These are phyloP conservation scores for Perizoma affinitatum DNA, from an alignment of 2,888 invertebrate genomes.

Conservation along the genomic window DNA sequence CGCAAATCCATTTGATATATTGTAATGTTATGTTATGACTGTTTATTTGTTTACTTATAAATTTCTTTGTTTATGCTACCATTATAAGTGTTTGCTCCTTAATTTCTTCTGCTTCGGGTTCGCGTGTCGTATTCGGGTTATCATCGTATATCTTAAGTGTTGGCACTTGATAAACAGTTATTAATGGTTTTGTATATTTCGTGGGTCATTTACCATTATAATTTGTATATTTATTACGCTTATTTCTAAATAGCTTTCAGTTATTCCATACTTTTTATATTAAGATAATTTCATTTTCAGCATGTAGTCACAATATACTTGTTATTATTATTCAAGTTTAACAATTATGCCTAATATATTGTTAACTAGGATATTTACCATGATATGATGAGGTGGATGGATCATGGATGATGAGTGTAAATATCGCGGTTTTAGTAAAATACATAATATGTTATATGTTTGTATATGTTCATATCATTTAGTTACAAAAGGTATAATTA, in stretches of 20 bases:
- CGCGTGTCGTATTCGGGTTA: slow-evolving; percentile 51
- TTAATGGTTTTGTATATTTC: slow-evolving; percentile 45
- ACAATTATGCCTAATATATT: too few relatives aligned
- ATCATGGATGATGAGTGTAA: too few relatives aligned
- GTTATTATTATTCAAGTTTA: slow-evolving; percentile 1
- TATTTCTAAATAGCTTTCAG: slow-evolving; percentile 6
- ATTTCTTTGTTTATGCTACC: too few relatives aligned
- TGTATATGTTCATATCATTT: too few relatives aligned
- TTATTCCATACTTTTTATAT: neutral
- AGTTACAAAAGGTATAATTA: too few relatives aligned
- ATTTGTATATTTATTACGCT: slow-evolving; percentile 11
- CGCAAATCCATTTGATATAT: too few relatives aligned
- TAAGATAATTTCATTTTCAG: slow-evolving; percentile 15
- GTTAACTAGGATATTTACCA: too few relatives aligned
- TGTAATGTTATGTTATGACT: too few relatives aligned
- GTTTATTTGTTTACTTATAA: too few relatives aligned
- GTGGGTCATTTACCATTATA: slow-evolving; percentile 30
- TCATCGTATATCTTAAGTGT: slow-evolving; percentile 52
- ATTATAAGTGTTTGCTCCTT: slow-evolving; percentile 15
- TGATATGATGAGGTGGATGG: too few relatives aligned
- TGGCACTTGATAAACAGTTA: slow-evolving; percentile 52
- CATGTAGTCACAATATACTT: slow-evolving; percentile 8
- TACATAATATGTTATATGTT: too few relatives aligned
- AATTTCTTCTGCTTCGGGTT: slow-evolving; percentile 34
- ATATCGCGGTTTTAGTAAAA: too few relatives aligned